Conservation (phyloP, 2,888 invertebrate species). For the Charanyca ferruginea region DNA sequence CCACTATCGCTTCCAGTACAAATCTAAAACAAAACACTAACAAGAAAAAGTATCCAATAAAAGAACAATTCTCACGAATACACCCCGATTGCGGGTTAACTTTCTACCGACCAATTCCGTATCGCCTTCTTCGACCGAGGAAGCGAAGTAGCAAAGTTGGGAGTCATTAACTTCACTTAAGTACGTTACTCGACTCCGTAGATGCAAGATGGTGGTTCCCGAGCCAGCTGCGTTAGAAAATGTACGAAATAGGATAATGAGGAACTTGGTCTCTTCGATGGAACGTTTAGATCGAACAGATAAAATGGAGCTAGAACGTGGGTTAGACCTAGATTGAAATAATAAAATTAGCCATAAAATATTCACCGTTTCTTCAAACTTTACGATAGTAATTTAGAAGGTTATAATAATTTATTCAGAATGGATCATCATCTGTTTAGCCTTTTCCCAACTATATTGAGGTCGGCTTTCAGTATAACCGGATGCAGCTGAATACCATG, state of each 20-base stretch:
- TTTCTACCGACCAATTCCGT: slow-evolving; percentile 77
- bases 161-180: slow-evolving; percentile 82
- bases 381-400: not conserved
- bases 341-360: not conserved
- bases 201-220: slow-evolving; percentile 66
- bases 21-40: slow-evolving; percentile 57
- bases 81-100: slow-evolving; percentile 75
- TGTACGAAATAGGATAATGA: slow-evolving; percentile 78
- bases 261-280: slow-evolving; percentile 53
- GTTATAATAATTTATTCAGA: not conserved
- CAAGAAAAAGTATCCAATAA: slow-evolving; percentile 65
- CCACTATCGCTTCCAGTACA: slow-evolving; percentile 46
- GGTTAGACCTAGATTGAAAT: not conserved
- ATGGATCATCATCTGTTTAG: too few species aligned
- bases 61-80: slow-evolving; percentile 70
- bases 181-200: slow-evolving; percentile 74
- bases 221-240: slow-evolving; percentile 75
- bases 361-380: not conserved
- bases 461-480: too few species aligned
- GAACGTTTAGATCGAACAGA: slow-evolving; percentile 19
- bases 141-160: slow-evolving; percentile 73
- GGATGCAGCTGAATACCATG: too few species aligned
- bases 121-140: slow-evolving; percentile 68
- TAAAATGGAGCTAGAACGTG: not conserved
- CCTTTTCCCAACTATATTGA: too few species aligned